These are phyloP conservation scores for Manduca sexta DNA, from an alignment of 1,140 invertebrate species.

Conservation along the genomic window DNA sequence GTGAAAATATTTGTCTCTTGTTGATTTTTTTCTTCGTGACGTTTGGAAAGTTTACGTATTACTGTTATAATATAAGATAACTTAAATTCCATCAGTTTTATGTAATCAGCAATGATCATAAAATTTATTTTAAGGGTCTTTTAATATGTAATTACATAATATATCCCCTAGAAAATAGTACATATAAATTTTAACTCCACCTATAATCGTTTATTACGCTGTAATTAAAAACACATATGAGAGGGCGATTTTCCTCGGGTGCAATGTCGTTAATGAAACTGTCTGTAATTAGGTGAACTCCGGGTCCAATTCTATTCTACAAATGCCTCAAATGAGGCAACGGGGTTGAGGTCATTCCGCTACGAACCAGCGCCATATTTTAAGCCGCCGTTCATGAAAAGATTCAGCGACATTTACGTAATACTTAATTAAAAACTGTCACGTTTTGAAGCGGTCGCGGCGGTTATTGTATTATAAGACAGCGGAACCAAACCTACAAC, in stretches of 20 bases:
- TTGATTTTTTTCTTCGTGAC: no score
- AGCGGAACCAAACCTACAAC: background rate
- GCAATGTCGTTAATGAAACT: constrained; percentile 12
- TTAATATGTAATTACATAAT: no score
- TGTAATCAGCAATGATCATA: no score
- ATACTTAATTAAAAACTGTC: constrained; percentile 15
- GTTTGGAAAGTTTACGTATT: no score
- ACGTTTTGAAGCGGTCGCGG: constrained; percentile 5
- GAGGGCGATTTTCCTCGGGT: background rate
- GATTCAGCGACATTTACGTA: constrained; percentile 8
- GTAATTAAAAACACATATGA: no score
- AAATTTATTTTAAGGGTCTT: no score
- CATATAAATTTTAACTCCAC: no score
- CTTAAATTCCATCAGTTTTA: no score
- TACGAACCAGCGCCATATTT: constrained; percentile 5
- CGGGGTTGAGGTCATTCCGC: constrained; percentile 8
- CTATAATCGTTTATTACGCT: no score
- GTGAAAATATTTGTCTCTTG: background rate
- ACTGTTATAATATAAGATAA: no score
- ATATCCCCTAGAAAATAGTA: no score
- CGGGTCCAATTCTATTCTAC: constrained; percentile 11
- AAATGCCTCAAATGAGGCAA: constrained; percentile 10
- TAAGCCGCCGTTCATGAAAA: constrained; percentile 13
- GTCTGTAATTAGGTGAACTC: constrained; percentile 13
- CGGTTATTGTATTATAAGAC: constrained; percentile 1